phyloP scores from a whole-genome alignment of 2,888 invertebrate species.

The Ephialtes manifestator region DNA sequence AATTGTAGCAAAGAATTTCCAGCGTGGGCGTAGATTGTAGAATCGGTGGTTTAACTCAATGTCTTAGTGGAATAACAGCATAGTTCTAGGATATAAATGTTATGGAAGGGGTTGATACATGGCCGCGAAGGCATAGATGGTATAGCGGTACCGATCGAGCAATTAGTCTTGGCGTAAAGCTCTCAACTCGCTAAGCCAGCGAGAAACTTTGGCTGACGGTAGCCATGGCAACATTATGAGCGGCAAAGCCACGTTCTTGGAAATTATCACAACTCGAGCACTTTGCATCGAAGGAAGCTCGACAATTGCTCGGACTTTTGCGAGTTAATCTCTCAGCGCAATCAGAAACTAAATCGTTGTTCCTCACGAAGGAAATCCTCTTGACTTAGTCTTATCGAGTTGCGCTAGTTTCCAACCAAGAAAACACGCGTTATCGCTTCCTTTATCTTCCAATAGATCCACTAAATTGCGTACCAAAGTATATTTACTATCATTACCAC shows the following conservation, averaged over 20 bases:
- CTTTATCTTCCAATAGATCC: background rate
- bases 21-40: background rate
- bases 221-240: background rate
- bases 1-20: conserved; percentile 8
- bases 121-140: background rate
- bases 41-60: conserved; percentile 14
- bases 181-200: conserved; percentile 21
- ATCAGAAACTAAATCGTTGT: conserved; percentile 7
- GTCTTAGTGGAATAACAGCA: conserved; percentile 21
- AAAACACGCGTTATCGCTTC: conserved; percentile 1
- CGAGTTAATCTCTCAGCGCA: conserved; percentile 11
- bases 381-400: conserved; percentile 5
- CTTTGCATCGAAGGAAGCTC: conserved; percentile 31
- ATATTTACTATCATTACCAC: background rate
- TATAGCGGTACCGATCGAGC: conserved; percentile 22
- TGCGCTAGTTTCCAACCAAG: background rate
- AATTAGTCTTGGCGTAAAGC: conserved; percentile 29
- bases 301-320: conserved; percentile 41
- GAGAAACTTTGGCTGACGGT: background rate
- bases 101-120: background rate
- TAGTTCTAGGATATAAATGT: conserved; percentile 16
- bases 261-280: conserved; percentile 47
- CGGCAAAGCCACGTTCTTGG: conserved; percentile 20
- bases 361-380: conserved; percentile 10
- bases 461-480: background rate